These are phyloP conservation scores for Nerophis ophidion DNA, from an alignment of 2,113 vertebrate genomes.

Conservation along the genomic window DNA sequence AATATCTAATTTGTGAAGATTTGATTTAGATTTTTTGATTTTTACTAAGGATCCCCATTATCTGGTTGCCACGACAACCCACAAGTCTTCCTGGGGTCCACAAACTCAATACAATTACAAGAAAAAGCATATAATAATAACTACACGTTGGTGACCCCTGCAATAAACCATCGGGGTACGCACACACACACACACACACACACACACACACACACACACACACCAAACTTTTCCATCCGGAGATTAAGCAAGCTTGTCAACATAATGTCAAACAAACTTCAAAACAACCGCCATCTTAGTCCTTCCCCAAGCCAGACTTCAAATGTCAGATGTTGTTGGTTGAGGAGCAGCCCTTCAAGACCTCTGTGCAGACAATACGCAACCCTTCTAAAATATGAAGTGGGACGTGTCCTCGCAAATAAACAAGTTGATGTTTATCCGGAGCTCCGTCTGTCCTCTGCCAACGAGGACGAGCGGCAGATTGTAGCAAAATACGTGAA, in stretches of 20 bases:
- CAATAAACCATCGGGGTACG: neutral
- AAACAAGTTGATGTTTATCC: slow-evolving; percentile 19
- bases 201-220: slow-evolving; percentile 16
- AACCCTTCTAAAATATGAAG: neutral
- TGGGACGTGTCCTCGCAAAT: neutral
- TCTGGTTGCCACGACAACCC: too few species aligned
- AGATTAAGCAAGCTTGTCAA: slow-evolving; percentile 61
- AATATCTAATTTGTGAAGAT: too few species aligned
- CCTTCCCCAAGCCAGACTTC: slow-evolving; percentile 3
- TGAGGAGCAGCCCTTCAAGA: slow-evolving; percentile 15
- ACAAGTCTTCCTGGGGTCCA: too few species aligned
- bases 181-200: slow-evolving; percentile 21
- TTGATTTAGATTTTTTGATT: too few species aligned
- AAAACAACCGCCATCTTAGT: slow-evolving; percentile 50
- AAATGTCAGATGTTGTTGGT: slow-evolving; percentile 14
- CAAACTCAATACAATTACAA: too few species aligned
- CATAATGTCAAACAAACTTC: slow-evolving; percentile 60
- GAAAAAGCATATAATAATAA: too few species aligned
- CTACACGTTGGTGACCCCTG: too few species aligned
- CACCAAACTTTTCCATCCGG: slow-evolving; percentile 35
- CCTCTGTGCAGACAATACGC: neutral
- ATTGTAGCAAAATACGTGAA: neutral
- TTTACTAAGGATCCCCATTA: too few species aligned
- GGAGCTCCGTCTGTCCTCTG: slow-evolving; percentile 4
- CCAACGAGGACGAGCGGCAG: neutral